Evolutionary conservation across 2,888 invertebrate genomes (phyloP).

Genomic region (Lymantria monacha): DNA sequence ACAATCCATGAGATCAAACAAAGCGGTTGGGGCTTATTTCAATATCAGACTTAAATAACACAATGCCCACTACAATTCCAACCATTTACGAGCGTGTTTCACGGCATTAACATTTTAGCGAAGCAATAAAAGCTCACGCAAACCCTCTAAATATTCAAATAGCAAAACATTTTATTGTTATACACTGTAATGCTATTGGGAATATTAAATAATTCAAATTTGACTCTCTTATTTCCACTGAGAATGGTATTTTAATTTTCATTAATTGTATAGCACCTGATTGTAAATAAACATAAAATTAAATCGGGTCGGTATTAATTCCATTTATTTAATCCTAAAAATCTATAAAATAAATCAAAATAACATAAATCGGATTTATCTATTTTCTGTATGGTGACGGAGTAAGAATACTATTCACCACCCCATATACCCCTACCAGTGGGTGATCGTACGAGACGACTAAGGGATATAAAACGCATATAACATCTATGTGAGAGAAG

Average conservation of each 20-base stretch:
- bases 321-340: no score
- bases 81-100: slow-evolving; percentile 63
- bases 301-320: no score
- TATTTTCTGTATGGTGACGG: no score
- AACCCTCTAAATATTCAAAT: slow-evolving; percentile 57
- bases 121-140: slow-evolving; percentile 63
- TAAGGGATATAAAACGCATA: no score
- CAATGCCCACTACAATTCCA: slow-evolving; percentile 52
- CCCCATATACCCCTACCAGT: no score
- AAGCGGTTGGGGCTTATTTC: slow-evolving; percentile 49
- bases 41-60: slow-evolving; percentile 55
- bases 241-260: slow-evolving; percentile 1
- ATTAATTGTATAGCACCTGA: neutral
- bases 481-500: no score
- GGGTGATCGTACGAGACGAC: no score
- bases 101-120: slow-evolving; percentile 68
- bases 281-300: no score
- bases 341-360: no score
- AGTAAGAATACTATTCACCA: no score
- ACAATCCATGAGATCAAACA: slow-evolving; percentile 42
- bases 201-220: slow-evolving; percentile 28
- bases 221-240: slow-evolving; percentile 14
- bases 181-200: slow-evolving; percentile 37
- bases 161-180: slow-evolving; percentile 48
- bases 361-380: no score